Evolutionary conservation across 2,888 invertebrate species (phyloP), one percentile per base, ranked within the genome.

Genomic region (Scrobipalpa atriplicella): DNA sequence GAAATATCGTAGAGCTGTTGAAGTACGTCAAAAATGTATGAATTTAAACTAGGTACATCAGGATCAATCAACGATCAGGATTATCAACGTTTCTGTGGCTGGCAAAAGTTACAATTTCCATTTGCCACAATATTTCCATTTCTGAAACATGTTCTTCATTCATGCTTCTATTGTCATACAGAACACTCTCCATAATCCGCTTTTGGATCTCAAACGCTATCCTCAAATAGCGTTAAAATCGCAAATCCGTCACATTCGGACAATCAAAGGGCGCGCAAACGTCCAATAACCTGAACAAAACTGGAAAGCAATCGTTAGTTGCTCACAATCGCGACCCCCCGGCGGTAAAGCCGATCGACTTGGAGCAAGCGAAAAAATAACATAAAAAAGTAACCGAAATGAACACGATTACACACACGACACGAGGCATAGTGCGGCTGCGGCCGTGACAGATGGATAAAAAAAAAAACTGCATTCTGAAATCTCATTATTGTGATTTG

Each of bases 241-340:
- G 83, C 86, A 87, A 86, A 89, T 87, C 87, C 85, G 82, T 86
- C 85, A 85, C 86, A 87, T 86, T 88, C 84, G 84, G 87, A 89
- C 90, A 89, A 89, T 88, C 87, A 85, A 86, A 86, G 79, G 74
- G 73, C 83, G 84, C 82, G 81, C 81, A 82, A 82, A 85, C 80
- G 78, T 78, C 78, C 80, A 78, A 79, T 77, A 80, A 80, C 75
- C 79, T 79, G 84, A 83, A 85, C 84, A 83, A 83, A 81, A 82
- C 81, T 80, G 78, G 75, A 79, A 81, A 84, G 85, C 84, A 84
- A 84, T 89, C 85, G 89, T 89, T 87, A 87, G 85, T 71, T 77
- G 75, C 79, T 71, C 76, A 79, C 83, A 83, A 80, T 77, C 76
- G 78, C 80, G 88, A 84, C 87, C 90, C 87, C 91, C 91, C 88